Evolutionary conservation across 2,797 vertebrate species (phyloP).

Genomic region (Notamacropus eugenii): DNA sequence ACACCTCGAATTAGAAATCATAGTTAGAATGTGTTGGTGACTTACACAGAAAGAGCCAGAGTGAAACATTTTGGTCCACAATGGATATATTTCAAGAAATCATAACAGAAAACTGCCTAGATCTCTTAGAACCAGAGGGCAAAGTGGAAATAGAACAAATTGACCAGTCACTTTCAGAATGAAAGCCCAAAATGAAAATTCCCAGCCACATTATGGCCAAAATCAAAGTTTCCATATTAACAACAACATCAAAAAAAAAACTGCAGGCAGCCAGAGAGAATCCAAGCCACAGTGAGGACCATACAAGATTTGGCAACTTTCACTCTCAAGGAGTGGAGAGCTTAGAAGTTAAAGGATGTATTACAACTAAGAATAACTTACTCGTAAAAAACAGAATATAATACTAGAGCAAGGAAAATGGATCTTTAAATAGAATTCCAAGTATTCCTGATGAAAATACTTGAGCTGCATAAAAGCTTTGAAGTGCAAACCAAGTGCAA

Average conservation of each 20-base stretch:
- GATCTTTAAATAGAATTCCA: neutral
- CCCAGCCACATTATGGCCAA: neutral
- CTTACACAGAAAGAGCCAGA: neutral
- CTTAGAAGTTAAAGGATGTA: neutral
- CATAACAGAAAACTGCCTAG: neutral
- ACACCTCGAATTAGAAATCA: slow-evolving; percentile 43
- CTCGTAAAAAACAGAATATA: neutral
- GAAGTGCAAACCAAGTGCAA: neutral
- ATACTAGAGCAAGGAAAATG: neutral
- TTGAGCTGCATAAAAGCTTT: neutral
- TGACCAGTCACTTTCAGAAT: neutral
- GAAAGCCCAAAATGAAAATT: neutral
- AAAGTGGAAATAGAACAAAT: neutral
- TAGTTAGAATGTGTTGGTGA: slow-evolving; percentile 35
- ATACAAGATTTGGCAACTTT: neutral
- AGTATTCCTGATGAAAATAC: neutral
- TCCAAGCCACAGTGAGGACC: neutral
- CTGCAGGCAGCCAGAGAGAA: neutral
- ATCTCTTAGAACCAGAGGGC: neutral
- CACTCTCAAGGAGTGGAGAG: neutral
- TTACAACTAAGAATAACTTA: neutral
- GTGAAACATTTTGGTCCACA: neutral
- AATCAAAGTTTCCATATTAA: neutral
- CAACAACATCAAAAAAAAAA: neutral
- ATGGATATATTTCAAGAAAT: neutral